Evolutionary conservation across 1,140 invertebrate genomes (phyloP).

Genomic region (Anagrus nilaparvatae): DNA sequence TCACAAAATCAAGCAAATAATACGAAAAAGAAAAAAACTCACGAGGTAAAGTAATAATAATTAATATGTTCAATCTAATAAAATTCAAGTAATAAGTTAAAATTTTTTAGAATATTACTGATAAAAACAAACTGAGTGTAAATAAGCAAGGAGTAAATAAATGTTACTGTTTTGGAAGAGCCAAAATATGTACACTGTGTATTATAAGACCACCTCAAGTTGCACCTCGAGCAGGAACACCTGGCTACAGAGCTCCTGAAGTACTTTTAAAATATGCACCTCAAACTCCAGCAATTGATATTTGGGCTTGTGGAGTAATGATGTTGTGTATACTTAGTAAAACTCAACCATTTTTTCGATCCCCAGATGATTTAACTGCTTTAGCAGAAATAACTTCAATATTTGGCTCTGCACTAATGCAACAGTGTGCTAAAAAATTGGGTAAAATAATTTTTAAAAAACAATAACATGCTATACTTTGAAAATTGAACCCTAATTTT

Average conservation of each 20-base stretch:
- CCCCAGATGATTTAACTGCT: slow-evolving; percentile 68
- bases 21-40: slow-evolving; percentile 28
- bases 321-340: slow-evolving; percentile 68
- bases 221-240: slow-evolving; percentile 79
- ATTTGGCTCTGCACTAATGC: slow-evolving; percentile 61
- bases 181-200: slow-evolving; percentile 55
- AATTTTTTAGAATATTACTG: slow-evolving; percentile 27
- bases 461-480: slow-evolving; percentile 12
- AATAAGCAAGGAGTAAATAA: slow-evolving; percentile 23
- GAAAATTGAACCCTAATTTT: neutral
- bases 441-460: slow-evolving; percentile 40
- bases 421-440: slow-evolving; percentile 55
- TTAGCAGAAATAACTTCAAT: slow-evolving; percentile 74
- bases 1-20: slow-evolving; percentile 3
- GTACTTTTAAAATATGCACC: slow-evolving; percentile 66
- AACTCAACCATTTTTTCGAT: slow-evolving; percentile 75
- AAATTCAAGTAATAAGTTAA: slow-evolving; percentile 1
- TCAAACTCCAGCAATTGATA: slow-evolving; percentile 73
- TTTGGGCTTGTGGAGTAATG: slow-evolving; percentile 84
- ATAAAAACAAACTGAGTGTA: slow-evolving; percentile 15
- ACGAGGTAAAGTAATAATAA: slow-evolving; percentile 28
- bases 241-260: slow-evolving; percentile 81
- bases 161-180: slow-evolving; percentile 56
- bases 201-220: slow-evolving; percentile 46
- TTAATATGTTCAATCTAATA: slow-evolving; percentile 3